These are phyloP conservation scores for Burhinus oedicnemus DNA, from an alignment of 2,113 vertebrate genomes.

Conservation along the genomic window DNA sequence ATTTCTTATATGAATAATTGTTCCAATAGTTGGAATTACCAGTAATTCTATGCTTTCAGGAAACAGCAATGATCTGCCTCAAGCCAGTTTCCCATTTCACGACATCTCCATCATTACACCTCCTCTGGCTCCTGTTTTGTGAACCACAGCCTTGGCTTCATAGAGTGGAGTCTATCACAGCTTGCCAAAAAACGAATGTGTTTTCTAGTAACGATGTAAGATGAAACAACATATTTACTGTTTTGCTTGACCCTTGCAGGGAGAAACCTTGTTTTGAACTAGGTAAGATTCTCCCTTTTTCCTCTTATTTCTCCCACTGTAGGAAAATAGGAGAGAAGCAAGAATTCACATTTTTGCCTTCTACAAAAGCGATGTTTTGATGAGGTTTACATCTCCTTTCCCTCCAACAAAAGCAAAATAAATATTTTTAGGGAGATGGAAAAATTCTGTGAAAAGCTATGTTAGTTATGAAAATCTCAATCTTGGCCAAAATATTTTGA, in stretches of 20 bases:
- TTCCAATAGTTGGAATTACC: background rate
- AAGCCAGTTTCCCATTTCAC: background rate
- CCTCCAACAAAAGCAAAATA: background rate
- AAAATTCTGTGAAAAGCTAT: background rate
- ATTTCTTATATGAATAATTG: background rate
- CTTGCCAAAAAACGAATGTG: background rate
- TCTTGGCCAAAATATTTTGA: background rate
- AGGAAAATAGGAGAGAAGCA: background rate
- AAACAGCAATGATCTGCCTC: background rate
- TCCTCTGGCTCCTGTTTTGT: background rate
- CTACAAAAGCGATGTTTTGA: background rate
- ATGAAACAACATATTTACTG: background rate
- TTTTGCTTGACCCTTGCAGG: background rate
- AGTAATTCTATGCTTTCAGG: background rate
- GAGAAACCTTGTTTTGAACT: background rate
- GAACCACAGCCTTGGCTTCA: background rate
- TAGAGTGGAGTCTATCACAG: background rate
- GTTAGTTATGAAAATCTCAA: background rate
- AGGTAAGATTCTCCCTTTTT: background rate
- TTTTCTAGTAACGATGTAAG: background rate
- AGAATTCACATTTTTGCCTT: background rate
- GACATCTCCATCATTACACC: background rate
- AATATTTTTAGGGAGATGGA: background rate
- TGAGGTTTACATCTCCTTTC: background rate
- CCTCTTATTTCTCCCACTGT: background rate